Evolutionary conservation across 2,888 invertebrate genomes (phyloP).

Genomic region (Cheiracanthium punctorium): DNA sequence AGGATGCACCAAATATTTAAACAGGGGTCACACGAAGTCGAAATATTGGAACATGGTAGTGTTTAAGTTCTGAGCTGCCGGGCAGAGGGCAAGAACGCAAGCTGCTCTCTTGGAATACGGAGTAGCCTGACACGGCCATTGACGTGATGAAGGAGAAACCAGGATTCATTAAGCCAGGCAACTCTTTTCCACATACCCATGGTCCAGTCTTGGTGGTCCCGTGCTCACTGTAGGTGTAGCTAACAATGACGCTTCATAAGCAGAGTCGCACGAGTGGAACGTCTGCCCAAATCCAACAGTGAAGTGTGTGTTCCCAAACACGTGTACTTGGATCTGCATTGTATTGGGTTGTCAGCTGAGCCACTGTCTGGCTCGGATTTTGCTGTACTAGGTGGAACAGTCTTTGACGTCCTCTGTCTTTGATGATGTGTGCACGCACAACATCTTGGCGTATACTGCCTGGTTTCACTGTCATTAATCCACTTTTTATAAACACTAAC

Average conservation of each 20-base stretch:
- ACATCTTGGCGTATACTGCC: not conserved
- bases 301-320: not conserved
- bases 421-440: not conserved
- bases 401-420: not conserved
- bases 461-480: not conserved
- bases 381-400: not conserved
- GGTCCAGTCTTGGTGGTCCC: not conserved
- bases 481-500: not conserved
- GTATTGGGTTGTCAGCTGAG: slow-evolving; percentile 19
- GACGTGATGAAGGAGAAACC: too few relatives aligned
- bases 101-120: too few relatives aligned
- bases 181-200: too few relatives aligned
- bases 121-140: too few relatives aligned
- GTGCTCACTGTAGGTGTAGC: not conserved
- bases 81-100: too few relatives aligned
- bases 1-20: too few relatives aligned
- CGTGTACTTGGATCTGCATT: slow-evolving; percentile 9
- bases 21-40: too few relatives aligned
- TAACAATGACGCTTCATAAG: not conserved
- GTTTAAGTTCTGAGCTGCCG: too few relatives aligned
- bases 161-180: too few relatives aligned
- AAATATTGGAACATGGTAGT: too few relatives aligned
- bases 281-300: not conserved
- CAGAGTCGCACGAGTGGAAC: not conserved
- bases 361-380: slow-evolving; percentile 3